Evolutionary conservation across 2,113 vertebrate species (phyloP).

Genomic region (Paralichthys olivaceus): DNA sequence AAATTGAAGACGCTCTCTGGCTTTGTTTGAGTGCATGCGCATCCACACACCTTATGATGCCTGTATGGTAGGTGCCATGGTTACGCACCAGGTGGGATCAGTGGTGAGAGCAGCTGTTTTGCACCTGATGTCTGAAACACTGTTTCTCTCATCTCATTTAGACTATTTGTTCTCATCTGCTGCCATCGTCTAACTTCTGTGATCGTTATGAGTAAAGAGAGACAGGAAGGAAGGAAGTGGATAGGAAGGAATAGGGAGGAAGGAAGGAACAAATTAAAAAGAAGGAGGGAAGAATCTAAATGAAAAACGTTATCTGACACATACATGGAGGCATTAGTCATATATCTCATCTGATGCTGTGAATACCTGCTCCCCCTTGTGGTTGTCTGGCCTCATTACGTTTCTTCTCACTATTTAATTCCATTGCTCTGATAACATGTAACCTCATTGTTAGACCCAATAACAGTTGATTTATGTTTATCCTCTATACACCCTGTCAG

Average conservation of each 20-base stretch:
- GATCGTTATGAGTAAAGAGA: neutral
- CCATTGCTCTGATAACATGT: neutral
- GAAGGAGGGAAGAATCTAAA: neutral
- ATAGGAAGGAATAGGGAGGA: neutral
- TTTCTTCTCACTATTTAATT: neutral
- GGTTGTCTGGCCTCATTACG: neutral
- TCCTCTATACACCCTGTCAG: too few species aligned
- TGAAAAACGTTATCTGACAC: too few species aligned
- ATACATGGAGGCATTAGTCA: neutral
- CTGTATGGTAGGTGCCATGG: conserved; percentile 67
- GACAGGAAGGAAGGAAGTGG: neutral
- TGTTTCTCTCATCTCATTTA: neutral
- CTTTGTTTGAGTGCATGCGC: neutral
- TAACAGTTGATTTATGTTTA: neutral
- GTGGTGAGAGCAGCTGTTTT: conserved; percentile 57
- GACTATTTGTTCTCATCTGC: neutral
- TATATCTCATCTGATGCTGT: neutral
- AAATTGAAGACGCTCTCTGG: neutral
- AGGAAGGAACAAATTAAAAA: neutral
- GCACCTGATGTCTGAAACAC: conserved; percentile 54
- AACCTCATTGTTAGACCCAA: neutral
- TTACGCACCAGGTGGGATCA: conserved; percentile 68
- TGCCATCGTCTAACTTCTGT: neutral
- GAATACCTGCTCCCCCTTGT: conserved; percentile 47
- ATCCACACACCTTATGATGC: conserved; percentile 22